Percentiles rank a stretch among this genome's conserved stretches.
These are phyloP conservation scores for Epinotia demarniana DNA, from an alignment of 2,888 invertebrate species.

Conservation along the genomic window DNA sequence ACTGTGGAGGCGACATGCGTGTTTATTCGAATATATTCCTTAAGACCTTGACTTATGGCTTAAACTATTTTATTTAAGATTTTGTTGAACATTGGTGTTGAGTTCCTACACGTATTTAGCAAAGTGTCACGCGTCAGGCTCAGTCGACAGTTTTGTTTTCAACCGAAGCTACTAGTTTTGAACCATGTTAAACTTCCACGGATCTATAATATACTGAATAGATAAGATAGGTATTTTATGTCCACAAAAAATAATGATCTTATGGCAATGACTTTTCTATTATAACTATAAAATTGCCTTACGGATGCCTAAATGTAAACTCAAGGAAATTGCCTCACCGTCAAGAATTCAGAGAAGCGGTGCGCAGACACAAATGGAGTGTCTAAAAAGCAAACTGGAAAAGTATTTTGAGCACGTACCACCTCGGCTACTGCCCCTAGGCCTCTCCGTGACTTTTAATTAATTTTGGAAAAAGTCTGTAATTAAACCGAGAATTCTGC, in stretches of 20 bases:
- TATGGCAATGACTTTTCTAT: background rate
- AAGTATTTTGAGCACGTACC: slow-evolving; percentile 80
- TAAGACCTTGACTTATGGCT: background rate
- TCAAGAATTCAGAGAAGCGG: slow-evolving; percentile 53
- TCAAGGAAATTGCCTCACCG: slow-evolving; percentile 9
- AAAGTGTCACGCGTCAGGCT: slow-evolving; percentile 59
- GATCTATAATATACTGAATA: background rate
- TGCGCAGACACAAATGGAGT: slow-evolving; percentile 65
- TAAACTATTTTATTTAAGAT: background rate
- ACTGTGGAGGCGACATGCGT: background rate
- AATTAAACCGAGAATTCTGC: slow-evolving; percentile 31
- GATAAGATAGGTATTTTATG: background rate
- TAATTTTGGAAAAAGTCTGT: slow-evolving; percentile 71
- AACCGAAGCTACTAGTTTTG: slow-evolving; percentile 49
- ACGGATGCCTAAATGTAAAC: slow-evolving; percentile 13
- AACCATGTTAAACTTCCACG: background rate
- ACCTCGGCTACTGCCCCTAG: slow-evolving; percentile 56
- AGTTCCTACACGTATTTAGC: slow-evolving; percentile 47
- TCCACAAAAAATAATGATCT: background rate
- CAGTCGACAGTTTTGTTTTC: slow-evolving; percentile 57
- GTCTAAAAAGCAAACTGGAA: slow-evolving; percentile 58
- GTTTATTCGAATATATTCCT: background rate
- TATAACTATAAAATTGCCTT: background rate
- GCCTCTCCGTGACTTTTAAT: slow-evolving; percentile 71
- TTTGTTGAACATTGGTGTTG: slow-evolving; percentile 27